These are phyloP conservation scores for Laticauda colubrina DNA, from an alignment of 2,113 vertebrate species.

Conservation along the genomic window DNA sequence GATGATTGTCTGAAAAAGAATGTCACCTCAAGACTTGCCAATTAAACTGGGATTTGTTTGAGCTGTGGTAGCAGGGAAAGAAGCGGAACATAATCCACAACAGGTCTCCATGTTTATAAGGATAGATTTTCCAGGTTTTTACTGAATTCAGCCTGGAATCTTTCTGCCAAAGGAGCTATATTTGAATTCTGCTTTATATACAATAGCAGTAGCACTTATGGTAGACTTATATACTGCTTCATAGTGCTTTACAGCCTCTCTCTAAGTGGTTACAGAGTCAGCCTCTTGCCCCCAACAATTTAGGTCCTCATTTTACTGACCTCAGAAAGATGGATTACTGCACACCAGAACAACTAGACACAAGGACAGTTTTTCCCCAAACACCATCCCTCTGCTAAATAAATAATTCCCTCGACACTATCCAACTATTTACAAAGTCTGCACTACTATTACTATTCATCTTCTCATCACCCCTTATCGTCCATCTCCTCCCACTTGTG, in stretches of 20 bases:
- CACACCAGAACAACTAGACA: too few species aligned
- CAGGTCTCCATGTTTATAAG: background rate
- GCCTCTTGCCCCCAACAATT: background rate
- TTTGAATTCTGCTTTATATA: background rate
- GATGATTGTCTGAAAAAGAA: conserved; percentile 1
- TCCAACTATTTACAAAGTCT: too few species aligned
- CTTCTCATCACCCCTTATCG: too few species aligned
- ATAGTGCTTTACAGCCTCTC: background rate
- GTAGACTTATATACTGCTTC: background rate
- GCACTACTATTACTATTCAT: too few species aligned
- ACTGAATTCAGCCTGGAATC: background rate
- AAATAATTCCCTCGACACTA: too few species aligned
- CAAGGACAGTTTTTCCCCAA: too few species aligned
- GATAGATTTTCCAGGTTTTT: background rate
- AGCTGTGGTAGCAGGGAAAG: background rate
- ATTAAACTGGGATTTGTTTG: conserved; percentile 28
- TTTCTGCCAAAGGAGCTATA: background rate
- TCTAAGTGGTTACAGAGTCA: background rate
- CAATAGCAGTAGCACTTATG: background rate
- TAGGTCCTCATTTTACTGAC: background rate
- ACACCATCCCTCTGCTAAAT: too few species aligned
- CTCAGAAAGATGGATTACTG: background rate
- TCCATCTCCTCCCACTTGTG: too few species aligned
- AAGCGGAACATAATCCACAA: background rate
- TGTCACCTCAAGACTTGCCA: background rate